A percentile compares a stretch with the other conserved stretches of the same genome.
These are phyloP conservation scores for Abscondita cerata DNA, from an alignment of 2,888 invertebrate genomes.

Conservation along the genomic window DNA sequence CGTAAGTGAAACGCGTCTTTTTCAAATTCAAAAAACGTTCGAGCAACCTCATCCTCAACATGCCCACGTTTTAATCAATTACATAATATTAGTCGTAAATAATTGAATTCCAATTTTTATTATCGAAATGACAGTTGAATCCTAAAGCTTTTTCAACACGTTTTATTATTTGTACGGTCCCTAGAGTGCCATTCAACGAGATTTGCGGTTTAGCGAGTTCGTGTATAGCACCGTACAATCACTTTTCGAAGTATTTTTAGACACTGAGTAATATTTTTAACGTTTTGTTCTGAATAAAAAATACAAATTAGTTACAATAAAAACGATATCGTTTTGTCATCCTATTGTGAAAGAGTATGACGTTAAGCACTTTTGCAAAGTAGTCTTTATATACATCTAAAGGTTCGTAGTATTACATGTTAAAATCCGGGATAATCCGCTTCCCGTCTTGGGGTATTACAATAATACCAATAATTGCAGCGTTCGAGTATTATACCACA, in stretches of 20 bases:
- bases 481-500: slow-evolving; percentile 56
- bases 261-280: slow-evolving; percentile 9
- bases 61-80: too few relatives aligned
- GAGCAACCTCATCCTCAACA: too few relatives aligned
- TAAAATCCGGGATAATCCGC: slow-evolving; percentile 56
- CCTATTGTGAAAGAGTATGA: slow-evolving; percentile 18
- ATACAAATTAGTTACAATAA: slow-evolving; percentile 11
- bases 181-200: slow-evolving; percentile 41
- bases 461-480: slow-evolving; percentile 58
- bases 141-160: slow-evolving; percentile 47
- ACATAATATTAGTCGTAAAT: too few relatives aligned
- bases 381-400: slow-evolving; percentile 37
- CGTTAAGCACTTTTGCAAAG: slow-evolving; percentile 35
- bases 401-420: slow-evolving; percentile 40
- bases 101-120: slow-evolving; percentile 22
- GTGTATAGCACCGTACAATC: slow-evolving; percentile 27
- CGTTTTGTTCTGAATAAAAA: slow-evolving; percentile 13
- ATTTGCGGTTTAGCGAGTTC: slow-evolving; percentile 38
- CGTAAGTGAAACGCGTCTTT: too few relatives aligned
- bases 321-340: slow-evolving; percentile 4
- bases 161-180: slow-evolving; percentile 52
- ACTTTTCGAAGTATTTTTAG: slow-evolving; percentile 21
- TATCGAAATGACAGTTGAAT: slow-evolving; percentile 42
- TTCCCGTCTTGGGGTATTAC: slow-evolving; percentile 53
- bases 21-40: too few relatives aligned